Base-by-base conservation (phyloP, 2,888 invertebrate genomes). In the Thereva nobilitata region DNA sequence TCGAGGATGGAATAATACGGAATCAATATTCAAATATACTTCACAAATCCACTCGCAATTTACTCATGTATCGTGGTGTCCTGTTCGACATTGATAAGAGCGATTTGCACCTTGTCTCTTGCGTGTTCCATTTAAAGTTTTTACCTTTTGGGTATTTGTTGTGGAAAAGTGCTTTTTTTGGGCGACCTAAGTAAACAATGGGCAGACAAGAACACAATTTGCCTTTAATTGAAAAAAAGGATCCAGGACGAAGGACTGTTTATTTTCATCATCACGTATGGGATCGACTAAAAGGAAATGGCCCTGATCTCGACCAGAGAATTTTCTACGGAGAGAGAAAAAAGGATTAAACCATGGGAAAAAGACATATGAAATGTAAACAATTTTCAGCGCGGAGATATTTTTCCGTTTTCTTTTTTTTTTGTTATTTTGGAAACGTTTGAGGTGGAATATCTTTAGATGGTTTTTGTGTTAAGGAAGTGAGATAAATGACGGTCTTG, bases 141-240 rank as follows among this genome's bases (percentile, higher is more conserved):
- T 64, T 40, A 64, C 64, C 64, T 64, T 53, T 42, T 47, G 54
- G 64, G 44, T 64, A 45, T 64, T 47, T 64, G 23, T 64, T 64
- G 47, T 54, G 45, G 6, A 61, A 54, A 64, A 64, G 55, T 64
- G 47, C 64, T 64, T 64, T 64, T 64, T 40, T 23, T 23, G 23
- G 23, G 45, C 54, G 73, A 73, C 75, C 79, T 76, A 78, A 78
- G 75, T 79, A 79, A 78, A 79, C 79, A 78, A 70, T 72, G 72
- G 68, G 71, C 72, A 72, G 72, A 72, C 72, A 73, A 77, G 79
- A 80, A 79, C 78, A 80, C 80, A 80, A 79, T 79, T 78, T 78
- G 77, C 76, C 79, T 80, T 80, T 80, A 80, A 80, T 80, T 80
- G 80, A 77, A 80, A 79, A 78, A 72, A 72, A 70, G 50, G 66